These are phyloP conservation scores for Chelidonichthys spinosus DNA, from an alignment of 2,797 vertebrate species.

Conservation along the genomic window DNA sequence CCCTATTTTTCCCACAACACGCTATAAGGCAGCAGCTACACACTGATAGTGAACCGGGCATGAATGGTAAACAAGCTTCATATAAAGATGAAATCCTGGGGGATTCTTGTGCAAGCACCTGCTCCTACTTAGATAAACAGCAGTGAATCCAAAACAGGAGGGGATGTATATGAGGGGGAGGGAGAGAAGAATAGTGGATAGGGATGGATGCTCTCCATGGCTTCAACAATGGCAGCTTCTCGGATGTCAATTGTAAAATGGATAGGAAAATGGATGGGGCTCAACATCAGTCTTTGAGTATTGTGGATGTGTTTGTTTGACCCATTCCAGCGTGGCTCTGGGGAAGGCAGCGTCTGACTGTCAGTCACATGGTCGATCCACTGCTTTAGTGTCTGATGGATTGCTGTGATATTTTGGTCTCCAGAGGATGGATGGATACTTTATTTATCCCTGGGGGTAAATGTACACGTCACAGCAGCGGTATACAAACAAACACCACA, in stretches of 20 bases:
- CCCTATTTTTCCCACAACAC: conserved; percentile 26
- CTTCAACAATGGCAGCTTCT: conserved; percentile 32
- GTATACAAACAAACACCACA: background rate
- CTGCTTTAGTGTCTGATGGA: too few species aligned
- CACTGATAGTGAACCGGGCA: conserved; percentile 25
- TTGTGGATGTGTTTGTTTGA: too few species aligned
- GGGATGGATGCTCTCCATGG: conserved; percentile 21
- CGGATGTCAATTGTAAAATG: conserved; percentile 28
- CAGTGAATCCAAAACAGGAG: conserved; percentile 57
- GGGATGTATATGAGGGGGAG: conserved; percentile 30
- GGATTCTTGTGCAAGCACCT: conserved; percentile 60
- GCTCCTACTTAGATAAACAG: conserved; percentile 64
- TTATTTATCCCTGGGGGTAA: background rate
- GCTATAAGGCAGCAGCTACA: conserved; percentile 22
- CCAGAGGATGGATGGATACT: background rate
- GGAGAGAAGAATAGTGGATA: background rate
- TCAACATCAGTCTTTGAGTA: background rate
- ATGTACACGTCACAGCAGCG: too few species aligned
- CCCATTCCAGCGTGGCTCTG: too few species aligned
- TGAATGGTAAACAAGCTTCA: conserved; percentile 62
- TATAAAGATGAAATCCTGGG: conserved; percentile 59
- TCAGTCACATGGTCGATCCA: too few species aligned
- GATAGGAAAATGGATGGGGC: conserved; percentile 6
- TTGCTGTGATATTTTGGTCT: too few species aligned
- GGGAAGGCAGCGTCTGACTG: too few species aligned